These are phyloP conservation scores for Crotalus viridis DNA, from an alignment of 2,113 vertebrate genomes.

Conservation along the genomic window DNA sequence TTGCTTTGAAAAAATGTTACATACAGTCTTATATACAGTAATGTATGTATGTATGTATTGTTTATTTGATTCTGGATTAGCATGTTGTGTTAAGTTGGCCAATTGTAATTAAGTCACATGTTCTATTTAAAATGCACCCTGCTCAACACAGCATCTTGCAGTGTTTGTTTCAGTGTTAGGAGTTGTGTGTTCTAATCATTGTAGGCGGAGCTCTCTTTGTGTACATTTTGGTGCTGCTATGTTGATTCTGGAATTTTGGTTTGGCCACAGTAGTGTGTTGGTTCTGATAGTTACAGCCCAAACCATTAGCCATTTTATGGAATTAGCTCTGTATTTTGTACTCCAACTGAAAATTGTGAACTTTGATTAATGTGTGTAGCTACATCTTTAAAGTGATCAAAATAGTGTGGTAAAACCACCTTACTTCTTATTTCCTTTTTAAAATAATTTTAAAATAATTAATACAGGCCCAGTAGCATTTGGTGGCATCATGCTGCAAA, in stretches of 20 bases:
- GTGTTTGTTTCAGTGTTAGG: neutral
- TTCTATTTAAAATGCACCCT: neutral
- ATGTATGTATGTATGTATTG: neutral
- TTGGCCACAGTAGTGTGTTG: neutral
- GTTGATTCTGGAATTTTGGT: neutral
- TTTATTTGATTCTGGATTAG: neutral
- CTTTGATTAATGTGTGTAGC: neutral
- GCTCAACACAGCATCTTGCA: neutral
- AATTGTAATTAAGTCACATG: neutral
- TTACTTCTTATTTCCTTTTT: neutral
- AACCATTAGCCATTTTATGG: neutral
- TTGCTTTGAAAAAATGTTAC: neutral
- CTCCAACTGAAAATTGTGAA: neutral
- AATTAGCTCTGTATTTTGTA: neutral
- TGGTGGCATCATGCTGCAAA: neutral
- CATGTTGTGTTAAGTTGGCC: neutral
- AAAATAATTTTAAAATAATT: neutral
- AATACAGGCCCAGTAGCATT: neutral
- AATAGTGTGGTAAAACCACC: neutral
- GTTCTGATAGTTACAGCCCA: neutral
- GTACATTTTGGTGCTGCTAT: neutral
- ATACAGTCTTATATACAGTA: neutral
- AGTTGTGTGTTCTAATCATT: neutral
- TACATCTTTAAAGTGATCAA: neutral
- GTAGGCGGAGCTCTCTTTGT: neutral